A percentile compares a stretch with the other conserved stretches of the same genome.
These are phyloP conservation scores for Trachemys scripta DNA, from an alignment of 2,113 vertebrate genomes.

Conservation along the genomic window DNA sequence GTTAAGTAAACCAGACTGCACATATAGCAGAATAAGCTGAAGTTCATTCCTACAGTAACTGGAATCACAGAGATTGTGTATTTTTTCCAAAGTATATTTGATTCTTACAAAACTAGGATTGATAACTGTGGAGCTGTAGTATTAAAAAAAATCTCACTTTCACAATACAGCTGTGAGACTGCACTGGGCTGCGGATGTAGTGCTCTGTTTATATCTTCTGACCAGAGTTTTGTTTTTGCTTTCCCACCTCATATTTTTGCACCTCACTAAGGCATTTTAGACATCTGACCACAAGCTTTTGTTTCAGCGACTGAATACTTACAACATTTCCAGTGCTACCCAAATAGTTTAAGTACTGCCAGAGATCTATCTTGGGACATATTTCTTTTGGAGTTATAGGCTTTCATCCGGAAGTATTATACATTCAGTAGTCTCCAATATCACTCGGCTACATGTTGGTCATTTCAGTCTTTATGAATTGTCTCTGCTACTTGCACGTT, in stretches of 20 bases:
- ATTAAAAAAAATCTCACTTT: slow-evolving; percentile 1
- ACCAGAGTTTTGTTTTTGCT: slow-evolving; percentile 64
- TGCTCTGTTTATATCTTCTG: slow-evolving; percentile 16
- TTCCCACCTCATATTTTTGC: slow-evolving; percentile 59
- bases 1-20: not conserved
- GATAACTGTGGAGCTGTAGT: not conserved
- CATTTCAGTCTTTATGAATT: slow-evolving; percentile 49
- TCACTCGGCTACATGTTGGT: slow-evolving; percentile 54
- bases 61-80: not conserved
- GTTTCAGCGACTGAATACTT: slow-evolving; percentile 65
- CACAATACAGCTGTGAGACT: not conserved
- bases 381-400: slow-evolving; percentile 55
- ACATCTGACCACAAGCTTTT: slow-evolving; percentile 64
- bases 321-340: slow-evolving; percentile 6
- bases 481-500: slow-evolving; percentile 43
- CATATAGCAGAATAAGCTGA: not conserved
- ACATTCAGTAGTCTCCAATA: slow-evolving; percentile 42
- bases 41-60: not conserved
- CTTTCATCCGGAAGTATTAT: slow-evolving; percentile 72
- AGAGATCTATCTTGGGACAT: slow-evolving; percentile 69
- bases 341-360: slow-evolving; percentile 69
- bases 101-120: not conserved
- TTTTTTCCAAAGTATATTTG: not conserved
- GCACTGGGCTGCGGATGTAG: not conserved
- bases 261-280: slow-evolving; percentile 62